A percentile compares a stretch with the other conserved stretches of the same genome.
These are phyloP conservation scores for Hydropotes inermis DNA, from an alignment of 2,113 vertebrate genomes.

Conservation along the genomic window DNA sequence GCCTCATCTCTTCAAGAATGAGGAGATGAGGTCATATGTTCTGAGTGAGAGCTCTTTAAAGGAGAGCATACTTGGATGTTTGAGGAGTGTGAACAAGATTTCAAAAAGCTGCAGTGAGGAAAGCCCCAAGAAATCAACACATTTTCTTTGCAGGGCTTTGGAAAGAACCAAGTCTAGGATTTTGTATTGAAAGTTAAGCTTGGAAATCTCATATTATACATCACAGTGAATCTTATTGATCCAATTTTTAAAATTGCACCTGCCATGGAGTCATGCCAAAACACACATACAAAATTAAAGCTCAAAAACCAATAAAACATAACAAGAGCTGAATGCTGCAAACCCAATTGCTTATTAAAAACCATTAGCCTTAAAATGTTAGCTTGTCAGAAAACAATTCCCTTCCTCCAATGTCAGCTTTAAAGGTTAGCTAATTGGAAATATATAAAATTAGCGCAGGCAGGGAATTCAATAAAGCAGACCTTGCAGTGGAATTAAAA, in stretches of 20 bases:
- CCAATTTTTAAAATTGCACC: conserved; percentile 68
- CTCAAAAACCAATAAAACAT: conserved; percentile 59
- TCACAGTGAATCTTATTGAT: conserved; percentile 68
- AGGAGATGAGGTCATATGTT: background rate
- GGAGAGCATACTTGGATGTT: background rate
- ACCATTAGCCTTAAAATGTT: conserved; percentile 70
- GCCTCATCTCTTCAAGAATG: background rate
- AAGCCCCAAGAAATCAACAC: conserved; percentile 36
- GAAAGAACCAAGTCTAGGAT: background rate
- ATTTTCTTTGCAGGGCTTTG: conserved; percentile 37
- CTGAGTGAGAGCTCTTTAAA: background rate
- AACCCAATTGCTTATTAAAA: conserved; percentile 70
- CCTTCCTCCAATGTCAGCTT: conserved; percentile 15
- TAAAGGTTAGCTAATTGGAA: conserved; percentile 65
- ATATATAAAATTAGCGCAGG: conserved; percentile 56
- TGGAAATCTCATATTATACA: conserved; percentile 38
- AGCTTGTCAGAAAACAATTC: conserved; percentile 68
- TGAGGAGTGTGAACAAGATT: conserved; percentile 23
- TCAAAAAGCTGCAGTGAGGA: conserved; percentile 23
- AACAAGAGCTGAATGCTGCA: conserved; percentile 57
- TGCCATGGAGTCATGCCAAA: conserved; percentile 58
- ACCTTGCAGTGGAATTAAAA: conserved; percentile 30
- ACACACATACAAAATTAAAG: conserved; percentile 66
- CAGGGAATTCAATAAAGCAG: conserved; percentile 61
- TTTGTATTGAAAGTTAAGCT: conserved; percentile 59